Evolutionary conservation across 2,113 vertebrate species (phyloP).

Genomic region (Daboia siamensis): DNA sequence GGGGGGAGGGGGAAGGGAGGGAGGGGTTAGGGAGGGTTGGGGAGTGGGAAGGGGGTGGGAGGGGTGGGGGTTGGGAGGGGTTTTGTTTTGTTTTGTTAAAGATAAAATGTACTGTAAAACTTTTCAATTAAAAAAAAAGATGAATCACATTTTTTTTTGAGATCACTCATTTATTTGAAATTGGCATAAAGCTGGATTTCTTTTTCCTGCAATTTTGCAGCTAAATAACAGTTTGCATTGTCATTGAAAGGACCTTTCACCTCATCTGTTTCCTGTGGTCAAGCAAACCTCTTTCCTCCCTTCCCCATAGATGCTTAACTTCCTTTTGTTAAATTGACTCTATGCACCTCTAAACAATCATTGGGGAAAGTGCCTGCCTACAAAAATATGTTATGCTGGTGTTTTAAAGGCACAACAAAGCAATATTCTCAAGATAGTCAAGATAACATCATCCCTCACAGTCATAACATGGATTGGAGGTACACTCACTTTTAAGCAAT

Average conservation of each 20-base stretch:
- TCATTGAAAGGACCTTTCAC: background rate
- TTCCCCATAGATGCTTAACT: background rate
- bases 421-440: background rate
- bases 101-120: too few relatives aligned
- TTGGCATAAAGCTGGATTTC: background rate
- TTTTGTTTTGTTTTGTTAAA: too few relatives aligned
- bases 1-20: too few relatives aligned
- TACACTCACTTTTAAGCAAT: background rate
- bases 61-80: too few relatives aligned
- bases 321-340: background rate
- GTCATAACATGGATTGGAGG: background rate
- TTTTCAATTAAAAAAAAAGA: too few relatives aligned
- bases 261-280: background rate
- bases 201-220: background rate
- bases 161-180: background rate
- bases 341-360: background rate
- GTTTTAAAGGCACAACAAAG: background rate
- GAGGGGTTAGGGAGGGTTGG: too few relatives aligned
- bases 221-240: background rate
- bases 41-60: too few relatives aligned
- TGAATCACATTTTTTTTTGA: background rate
- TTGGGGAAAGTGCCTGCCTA: background rate
- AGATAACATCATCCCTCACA: background rate
- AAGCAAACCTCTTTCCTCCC: background rate
- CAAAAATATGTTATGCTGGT: background rate